phyloP scores from a whole-genome alignment of 2,113 vertebrate genomes.

The Cinclus mexicanus region DNA sequence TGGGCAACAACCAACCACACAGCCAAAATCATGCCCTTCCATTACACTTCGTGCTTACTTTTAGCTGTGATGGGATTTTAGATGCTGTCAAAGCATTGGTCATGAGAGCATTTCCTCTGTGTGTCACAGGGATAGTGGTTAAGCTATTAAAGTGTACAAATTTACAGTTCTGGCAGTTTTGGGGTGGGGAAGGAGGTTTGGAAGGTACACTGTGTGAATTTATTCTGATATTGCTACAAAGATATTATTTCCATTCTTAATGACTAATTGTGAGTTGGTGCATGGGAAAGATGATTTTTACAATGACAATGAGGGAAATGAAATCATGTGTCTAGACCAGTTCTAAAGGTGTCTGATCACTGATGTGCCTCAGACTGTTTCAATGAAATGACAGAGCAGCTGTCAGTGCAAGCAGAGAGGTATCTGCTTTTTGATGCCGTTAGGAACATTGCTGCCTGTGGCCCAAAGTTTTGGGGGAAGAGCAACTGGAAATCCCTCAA shows the following conservation, averaged over 20 bases:
- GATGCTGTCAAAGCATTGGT: background rate
- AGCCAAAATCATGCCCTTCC: background rate
- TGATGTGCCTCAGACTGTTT: background rate
- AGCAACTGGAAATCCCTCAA: background rate
- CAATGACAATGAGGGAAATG: background rate
- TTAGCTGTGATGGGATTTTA: background rate
- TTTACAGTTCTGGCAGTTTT: background rate
- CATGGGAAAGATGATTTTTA: background rate
- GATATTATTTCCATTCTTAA: background rate
- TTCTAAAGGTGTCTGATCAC: background rate
- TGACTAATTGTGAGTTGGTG: background rate
- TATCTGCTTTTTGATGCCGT: background rate
- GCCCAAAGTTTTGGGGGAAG: background rate
- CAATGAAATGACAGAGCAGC: background rate
- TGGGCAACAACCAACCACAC: background rate
- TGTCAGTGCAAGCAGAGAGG: background rate
- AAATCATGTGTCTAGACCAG: background rate
- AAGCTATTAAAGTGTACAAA: background rate
- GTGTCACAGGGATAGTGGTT: background rate
- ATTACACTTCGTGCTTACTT: background rate
- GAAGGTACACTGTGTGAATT: background rate
- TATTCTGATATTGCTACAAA: background rate
- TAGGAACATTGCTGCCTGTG: background rate
- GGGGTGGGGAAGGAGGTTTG: background rate
- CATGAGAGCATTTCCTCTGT: background rate